Percentiles rank a stretch among this genome's conserved stretches.
Conservation (phyloP, 2,888 invertebrate genomes). For the Danaus chrysippus region DNA sequence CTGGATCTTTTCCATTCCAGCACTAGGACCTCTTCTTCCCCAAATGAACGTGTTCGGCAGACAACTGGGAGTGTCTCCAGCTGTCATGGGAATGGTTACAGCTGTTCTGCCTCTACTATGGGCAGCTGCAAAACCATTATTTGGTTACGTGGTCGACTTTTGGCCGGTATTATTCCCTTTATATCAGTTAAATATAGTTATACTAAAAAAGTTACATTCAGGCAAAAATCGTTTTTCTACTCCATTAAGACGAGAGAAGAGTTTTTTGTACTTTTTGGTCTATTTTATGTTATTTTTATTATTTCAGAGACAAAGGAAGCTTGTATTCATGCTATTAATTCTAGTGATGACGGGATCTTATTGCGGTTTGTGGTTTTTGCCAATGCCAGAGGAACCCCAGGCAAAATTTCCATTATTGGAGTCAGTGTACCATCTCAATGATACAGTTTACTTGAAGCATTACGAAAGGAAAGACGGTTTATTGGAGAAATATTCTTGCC, state of each 20-base stretch:
- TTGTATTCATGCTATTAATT: conserved; percentile 84
- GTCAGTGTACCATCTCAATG: conserved; percentile 59
- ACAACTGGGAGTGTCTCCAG: conserved; percentile 86
- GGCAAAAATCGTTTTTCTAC: not conserved
- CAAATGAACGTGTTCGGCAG: conserved; percentile 88
- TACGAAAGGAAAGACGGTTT: conserved; percentile 35
- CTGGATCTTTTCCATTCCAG: conserved; percentile 56
- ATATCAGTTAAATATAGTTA: conserved; percentile 28
- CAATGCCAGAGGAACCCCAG: conserved; percentile 34
- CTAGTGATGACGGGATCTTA: conserved; percentile 82
- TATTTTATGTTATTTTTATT: conserved; percentile 16
- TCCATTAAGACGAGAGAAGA: not conserved
- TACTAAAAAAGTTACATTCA: conserved; percentile 53
- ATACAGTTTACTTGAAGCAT: conserved; percentile 52
- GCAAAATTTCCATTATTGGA: conserved; percentile 41
- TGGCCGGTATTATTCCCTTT: conserved; percentile 70
- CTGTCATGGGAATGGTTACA: conserved; percentile 87
- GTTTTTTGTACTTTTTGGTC: not conserved
- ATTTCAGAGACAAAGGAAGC: conserved; percentile 80
- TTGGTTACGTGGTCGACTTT: conserved; percentile 87
- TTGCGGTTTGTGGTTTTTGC: conserved; percentile 83
- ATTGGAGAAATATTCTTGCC: conserved; percentile 58
- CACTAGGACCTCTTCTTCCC: conserved; percentile 89
- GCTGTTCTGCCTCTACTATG: conserved; percentile 87
- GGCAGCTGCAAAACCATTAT: conserved; percentile 86